Conservation (phyloP, 2,888 invertebrate species). For the Campoplex capitator region DNA sequence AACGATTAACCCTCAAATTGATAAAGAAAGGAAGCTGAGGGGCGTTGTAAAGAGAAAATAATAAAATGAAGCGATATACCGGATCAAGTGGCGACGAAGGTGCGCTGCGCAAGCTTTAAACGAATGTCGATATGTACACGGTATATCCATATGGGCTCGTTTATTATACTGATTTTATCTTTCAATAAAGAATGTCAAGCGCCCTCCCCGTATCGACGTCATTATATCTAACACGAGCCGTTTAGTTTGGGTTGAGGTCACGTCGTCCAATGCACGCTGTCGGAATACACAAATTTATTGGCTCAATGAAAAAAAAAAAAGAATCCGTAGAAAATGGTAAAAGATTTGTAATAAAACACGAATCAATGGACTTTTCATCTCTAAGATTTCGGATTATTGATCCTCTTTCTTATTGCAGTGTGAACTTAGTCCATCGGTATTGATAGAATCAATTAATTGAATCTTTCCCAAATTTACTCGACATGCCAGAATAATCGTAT, state of each 20-base stretch:
- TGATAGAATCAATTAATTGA: constrained; percentile 11
- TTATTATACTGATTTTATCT: constrained; percentile 23
- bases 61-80: constrained; percentile 3
- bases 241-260: neutral
- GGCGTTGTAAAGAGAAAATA: constrained; percentile 12
- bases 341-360: neutral
- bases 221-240: neutral
- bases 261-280: neutral
- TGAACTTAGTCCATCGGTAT: neutral
- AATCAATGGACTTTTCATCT: neutral
- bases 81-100: constrained; percentile 27
- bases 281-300: neutral
- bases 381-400: constrained; percentile 2
- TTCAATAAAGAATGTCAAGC: constrained; percentile 33
- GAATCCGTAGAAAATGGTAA: neutral
- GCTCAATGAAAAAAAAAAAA: neutral
- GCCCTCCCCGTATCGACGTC: neutral
- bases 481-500: neutral
- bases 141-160: constrained; percentile 7
- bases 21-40: constrained; percentile 16
- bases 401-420: neutral
- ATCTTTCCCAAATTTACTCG: neutral
- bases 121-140: constrained; percentile 34
- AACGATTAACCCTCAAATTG: constrained; percentile 32
- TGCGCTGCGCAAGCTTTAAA: constrained; percentile 37